Evolutionary conservation across 2,113 vertebrate species (phyloP).

Genomic region (Capreolus pygargus): DNA sequence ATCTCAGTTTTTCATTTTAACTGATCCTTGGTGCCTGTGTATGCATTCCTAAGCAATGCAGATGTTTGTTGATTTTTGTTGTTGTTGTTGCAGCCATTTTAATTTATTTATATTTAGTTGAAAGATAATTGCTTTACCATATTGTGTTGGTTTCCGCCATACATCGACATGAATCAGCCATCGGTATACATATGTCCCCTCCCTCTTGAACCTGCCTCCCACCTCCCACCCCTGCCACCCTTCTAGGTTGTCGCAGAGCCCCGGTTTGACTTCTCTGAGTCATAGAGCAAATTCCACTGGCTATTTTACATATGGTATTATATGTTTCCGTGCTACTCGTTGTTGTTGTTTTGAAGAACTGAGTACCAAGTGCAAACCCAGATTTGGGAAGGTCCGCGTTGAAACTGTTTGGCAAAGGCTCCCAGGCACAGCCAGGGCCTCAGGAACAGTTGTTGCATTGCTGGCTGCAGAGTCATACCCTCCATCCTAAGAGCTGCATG

Average conservation of each 20-base stretch:
- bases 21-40: background rate
- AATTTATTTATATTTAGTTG: background rate
- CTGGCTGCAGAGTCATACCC: background rate
- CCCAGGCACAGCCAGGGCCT: background rate
- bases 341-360: background rate
- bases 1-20: background rate
- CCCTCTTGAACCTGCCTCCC: background rate
- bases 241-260: background rate
- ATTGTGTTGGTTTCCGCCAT: background rate
- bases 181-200: background rate
- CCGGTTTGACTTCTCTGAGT: background rate
- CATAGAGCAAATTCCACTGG: background rate
- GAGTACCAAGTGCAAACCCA: background rate
- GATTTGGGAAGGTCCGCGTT: background rate
- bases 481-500: rapidly evolving
- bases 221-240: background rate
- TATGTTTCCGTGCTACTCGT: background rate
- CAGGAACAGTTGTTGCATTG: background rate
- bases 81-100: background rate
- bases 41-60: background rate
- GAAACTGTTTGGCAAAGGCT: background rate
- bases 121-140: background rate
- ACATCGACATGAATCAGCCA: background rate
- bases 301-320: background rate
- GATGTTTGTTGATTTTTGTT: background rate